Percentiles rank a stretch among this genome's conserved stretches.
These are phyloP conservation scores for Protosalanx chinensis DNA, from an alignment of 2,797 vertebrate genomes.

Conservation along the genomic window DNA sequence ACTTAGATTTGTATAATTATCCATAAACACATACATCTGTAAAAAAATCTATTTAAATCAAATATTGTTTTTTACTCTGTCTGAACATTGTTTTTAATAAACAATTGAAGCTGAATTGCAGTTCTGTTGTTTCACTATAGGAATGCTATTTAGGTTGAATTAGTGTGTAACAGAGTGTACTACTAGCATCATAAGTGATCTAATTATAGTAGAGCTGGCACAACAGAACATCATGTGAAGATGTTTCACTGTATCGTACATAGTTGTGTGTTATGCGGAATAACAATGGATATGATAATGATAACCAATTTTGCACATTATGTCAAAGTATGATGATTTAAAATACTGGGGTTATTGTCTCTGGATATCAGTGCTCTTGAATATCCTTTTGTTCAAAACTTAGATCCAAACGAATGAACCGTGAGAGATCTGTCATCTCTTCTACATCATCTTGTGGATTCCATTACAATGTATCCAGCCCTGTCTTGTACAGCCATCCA, in stretches of 20 bases:
- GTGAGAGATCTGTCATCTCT: not conserved
- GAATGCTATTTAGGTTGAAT: not conserved
- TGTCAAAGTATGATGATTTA: not conserved
- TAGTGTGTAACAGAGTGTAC: not conserved
- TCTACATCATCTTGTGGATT: not conserved
- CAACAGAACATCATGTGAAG: not conserved
- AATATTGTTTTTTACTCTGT: conserved; percentile 13
- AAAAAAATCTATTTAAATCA: conserved; percentile 15
- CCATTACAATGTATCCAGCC: not conserved
- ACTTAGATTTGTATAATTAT: conserved; percentile 9
- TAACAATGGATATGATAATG: not conserved
- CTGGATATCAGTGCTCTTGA: not conserved
- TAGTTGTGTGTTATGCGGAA: not conserved
- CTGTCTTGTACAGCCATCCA: not conserved
- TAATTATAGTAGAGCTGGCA: not conserved
- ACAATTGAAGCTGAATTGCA: conserved; percentile 25
- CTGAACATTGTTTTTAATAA: conserved; percentile 32
- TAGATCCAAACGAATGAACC: not conserved
- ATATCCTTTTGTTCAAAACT: not conserved
- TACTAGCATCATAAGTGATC: not conserved
- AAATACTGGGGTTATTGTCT: not conserved
- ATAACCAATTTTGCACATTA: not conserved
- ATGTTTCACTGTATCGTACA: not conserved
- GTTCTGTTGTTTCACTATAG: not conserved
- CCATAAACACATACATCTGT: conserved; percentile 6